Evolutionary conservation across 2,113 vertebrate species (phyloP), one percentile per base, ranked within the genome.

Genomic region (Nothobranchius furzeri): DNA sequence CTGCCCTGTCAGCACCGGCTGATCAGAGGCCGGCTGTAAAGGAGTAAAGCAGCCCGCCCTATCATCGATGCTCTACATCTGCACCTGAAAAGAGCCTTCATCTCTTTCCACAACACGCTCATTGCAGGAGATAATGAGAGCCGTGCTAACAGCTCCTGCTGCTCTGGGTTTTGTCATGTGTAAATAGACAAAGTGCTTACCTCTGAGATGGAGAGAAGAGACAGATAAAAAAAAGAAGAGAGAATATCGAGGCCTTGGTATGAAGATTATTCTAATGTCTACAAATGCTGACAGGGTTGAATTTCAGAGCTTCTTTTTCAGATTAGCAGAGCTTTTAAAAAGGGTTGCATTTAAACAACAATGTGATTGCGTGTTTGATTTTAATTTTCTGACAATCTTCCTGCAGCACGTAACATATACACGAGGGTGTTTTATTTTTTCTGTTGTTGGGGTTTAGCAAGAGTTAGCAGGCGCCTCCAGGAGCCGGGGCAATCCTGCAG

Each of bases 1-100:
- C 90, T 63, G 87, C 93, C 90, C 95, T 95, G 95, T 98, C 94
- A 94, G 94, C 78, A 81, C 89, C 95, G 96, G 98, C 96, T 96
- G 96, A 98, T 98, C 95, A 93, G 95, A 93, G 94, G 88, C 88
- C 88, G 93, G 93, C 93, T 95, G 92, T 87, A 90, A 92, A 88
- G 66, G 91, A 93, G 87, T 87, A 93, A 93, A 92, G 93, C 68
- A 42, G 92, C 93, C 94, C 93, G 85, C 93, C 91, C 90, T 94
- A 94, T 93, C 95, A 93, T 87, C 88, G 95, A 92, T 95, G 93
- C 90, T 73, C 64, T 89, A 93, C 67, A 62, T 87, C 91, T 60
- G 85, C 73, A 85, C 89, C 93, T 92, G 86, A 83, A 90, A 91
- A 89, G 90, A 93, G 85, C 86, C 85, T 85, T 91, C 90, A 90